Base-by-base conservation (phyloP, 1,140 invertebrate species). In the Cecropterus lyciades region DNA sequence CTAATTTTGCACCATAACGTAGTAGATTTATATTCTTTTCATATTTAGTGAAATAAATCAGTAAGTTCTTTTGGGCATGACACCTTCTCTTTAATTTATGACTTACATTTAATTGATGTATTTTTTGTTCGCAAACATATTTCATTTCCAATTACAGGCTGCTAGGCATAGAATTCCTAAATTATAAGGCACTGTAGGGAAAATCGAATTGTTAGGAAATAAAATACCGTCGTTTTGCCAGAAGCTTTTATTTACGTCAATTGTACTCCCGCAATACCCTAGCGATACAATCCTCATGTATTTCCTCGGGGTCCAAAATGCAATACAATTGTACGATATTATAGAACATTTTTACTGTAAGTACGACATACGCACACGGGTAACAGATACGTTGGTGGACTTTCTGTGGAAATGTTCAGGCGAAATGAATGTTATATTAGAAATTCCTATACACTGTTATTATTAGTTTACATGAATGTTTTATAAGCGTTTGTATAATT, bases 271-370 rank as follows among this genome's bases (percentile, higher is more conserved):
- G 1, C 45, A 17, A 48, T 48, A 9, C 45, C 45, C 16, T 48
- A 48, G 45, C 42, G 15, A 48, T 20, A 17, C 16, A 48, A 48
- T 48, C 16, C 9, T 20, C 15, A 16, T 17, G 15, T 17, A 48
- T 48, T 48, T 48, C 45, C 45, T 48, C 10, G 16, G 45, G 16
- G 45, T 11, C 15, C 16, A 48, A 48, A 48, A 48, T 48, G 45
- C 15, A 17, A 8, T 48, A 17, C 15, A 48, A 11, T 17, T n/a
- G 37, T 40, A n/a, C 37, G 37, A 17, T 48, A 48, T 56, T 24
- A 33, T 63, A 27, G n/a, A 52, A 42, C 16, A 4, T 9, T 14
- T 30, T 43, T 16, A 11, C 37, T 52, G 48, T 52, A 52, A 40
- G 55, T 48, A 48, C 15, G 15, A 11, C 6, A 17, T 14, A 48